A percentile compares a stretch with the other conserved stretches of the same genome.
Conservation (phyloP, 2,113 vertebrate genomes). For the Spizaetus ornatus region DNA sequence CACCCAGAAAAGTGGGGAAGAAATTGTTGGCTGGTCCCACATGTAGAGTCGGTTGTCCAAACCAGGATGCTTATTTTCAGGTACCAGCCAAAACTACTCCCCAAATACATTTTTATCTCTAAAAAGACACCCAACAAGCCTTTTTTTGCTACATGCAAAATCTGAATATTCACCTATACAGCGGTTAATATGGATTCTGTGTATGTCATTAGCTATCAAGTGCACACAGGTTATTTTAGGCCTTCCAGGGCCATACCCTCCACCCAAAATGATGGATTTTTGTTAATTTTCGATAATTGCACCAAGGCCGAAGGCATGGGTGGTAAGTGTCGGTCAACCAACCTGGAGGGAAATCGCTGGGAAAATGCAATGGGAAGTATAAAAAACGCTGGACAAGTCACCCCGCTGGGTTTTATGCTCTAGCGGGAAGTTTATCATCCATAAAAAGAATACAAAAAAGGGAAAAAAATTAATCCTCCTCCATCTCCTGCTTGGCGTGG, state of each 20-base stretch:
- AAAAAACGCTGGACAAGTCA: background rate
- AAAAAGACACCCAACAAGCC: background rate
- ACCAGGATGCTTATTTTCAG: background rate
- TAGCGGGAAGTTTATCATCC: constrained; percentile 48
- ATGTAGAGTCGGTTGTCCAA: background rate
- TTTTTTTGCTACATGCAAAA: background rate
- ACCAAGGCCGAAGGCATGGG: background rate
- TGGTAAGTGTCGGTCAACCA: accelerated
- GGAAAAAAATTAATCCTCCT: background rate
- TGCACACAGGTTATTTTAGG: background rate
- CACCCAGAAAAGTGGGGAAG: background rate
- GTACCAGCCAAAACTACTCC: background rate
- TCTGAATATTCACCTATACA: accelerated
- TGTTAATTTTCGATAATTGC: background rate
- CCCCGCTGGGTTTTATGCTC: background rate
- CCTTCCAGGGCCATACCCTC: background rate
- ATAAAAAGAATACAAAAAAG: background rate
- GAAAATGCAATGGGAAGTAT: background rate
- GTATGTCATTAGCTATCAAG: accelerated
- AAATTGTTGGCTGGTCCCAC: background rate
- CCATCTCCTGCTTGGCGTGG: background rate
- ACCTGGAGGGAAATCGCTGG: background rate
- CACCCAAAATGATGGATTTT: background rate
- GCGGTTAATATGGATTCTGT: accelerated
- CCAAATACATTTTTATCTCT: background rate